These are phyloP conservation scores for Sitta europaea DNA, from an alignment of 2,113 vertebrate species.

Conservation along the genomic window DNA sequence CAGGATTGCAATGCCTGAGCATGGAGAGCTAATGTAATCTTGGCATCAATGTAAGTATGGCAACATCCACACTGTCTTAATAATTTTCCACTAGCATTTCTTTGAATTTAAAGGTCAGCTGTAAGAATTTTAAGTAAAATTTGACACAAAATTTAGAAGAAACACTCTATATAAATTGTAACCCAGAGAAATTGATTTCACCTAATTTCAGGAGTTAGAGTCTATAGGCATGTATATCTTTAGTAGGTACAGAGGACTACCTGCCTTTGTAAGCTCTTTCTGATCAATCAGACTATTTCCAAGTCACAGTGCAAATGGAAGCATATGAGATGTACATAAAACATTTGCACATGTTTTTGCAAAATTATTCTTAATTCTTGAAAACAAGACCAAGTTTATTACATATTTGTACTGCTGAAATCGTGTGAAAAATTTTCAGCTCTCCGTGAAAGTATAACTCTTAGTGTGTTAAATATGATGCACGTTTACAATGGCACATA, in stretches of 20 bases:
- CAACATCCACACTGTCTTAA: not conserved
- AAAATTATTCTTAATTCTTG: not conserved
- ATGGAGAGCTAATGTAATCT: not conserved
- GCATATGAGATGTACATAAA: not conserved
- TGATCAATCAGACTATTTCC: not conserved
- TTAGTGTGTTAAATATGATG: not conserved
- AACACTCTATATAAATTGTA: not conserved
- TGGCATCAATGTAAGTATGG: not conserved
- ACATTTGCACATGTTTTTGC: not conserved
- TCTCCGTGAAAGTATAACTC: not conserved
- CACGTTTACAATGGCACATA: not conserved
- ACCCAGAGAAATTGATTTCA: not conserved
- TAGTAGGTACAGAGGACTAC: not conserved
- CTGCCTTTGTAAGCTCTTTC: not conserved
- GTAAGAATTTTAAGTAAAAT: not conserved
- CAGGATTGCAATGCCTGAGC: not conserved
- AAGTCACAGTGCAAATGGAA: not conserved
- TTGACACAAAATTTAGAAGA: not conserved
- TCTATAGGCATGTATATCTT: not conserved
- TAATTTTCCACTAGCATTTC: not conserved
- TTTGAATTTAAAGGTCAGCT: not conserved
- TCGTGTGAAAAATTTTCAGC: not conserved
- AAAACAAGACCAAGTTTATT: not conserved
- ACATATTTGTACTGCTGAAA: not conserved
- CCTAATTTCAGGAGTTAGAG: not conserved